Evolutionary conservation across 2,888 invertebrate genomes (phyloP), one percentile per base, ranked within the genome.

Genomic region (Coenonympha glycerion): DNA sequence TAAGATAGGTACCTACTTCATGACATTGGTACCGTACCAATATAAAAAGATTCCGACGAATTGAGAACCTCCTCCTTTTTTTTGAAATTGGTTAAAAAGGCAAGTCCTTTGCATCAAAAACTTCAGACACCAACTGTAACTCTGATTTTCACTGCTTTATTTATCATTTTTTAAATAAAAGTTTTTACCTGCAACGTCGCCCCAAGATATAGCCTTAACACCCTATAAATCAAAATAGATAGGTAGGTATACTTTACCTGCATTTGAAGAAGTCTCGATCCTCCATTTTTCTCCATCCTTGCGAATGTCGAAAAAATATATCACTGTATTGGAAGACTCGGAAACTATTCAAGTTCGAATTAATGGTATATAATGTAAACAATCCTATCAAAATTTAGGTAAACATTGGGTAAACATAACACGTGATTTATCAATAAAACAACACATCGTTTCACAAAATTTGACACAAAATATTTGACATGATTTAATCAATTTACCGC

Each of bases 241-340:
- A 30, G 13, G 30, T 11, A 13, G 11, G 3, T 34, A n/a, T n/a
- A 53, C 60, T 71, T 70, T 63, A 84, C 86, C 79, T 87, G 84
- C 81, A 87, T 87, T 59, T 87, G 84, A 66, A 87, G 63, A 22
- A 87, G 74, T 59, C 76, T 71, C 44, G 86, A 87, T 22, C 81
- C 82, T 49, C 77, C 76, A 47, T 62, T 74, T 53, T 77, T 84
- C 66, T 87, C 86, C 86, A 87, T 87, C 56, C 41, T 54, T 44
- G 30, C 47, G 9, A 26, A 49, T 51, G 6, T 15, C 15, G n/a
- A 33, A 44, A 26, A 34, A 52, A 56, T 57, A 58, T 59, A 64
- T 59, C 54, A 62, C 57, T 45, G 11, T 39, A 22, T 39, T 65
- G 63, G 70, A 75, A 74, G 68, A 72, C 69, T 58, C 66, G 50